Conservation (phyloP, 2,797 vertebrate species). For the Oreortyx pictus region DNA sequence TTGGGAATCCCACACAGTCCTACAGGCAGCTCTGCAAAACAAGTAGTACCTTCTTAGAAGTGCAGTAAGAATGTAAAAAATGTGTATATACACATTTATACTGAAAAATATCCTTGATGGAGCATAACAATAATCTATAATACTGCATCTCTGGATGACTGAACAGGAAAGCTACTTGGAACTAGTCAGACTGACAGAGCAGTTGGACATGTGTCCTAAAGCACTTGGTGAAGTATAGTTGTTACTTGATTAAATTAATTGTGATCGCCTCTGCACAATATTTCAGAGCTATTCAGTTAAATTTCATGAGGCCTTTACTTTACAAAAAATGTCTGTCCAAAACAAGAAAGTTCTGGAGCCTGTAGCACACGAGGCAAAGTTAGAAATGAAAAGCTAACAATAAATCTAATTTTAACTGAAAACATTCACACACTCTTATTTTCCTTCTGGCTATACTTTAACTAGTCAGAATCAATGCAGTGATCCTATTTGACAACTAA, state of each 20-base stretch:
- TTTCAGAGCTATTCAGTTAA: constrained; percentile 8
- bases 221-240: background rate
- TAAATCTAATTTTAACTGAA: background rate
- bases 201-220: background rate
- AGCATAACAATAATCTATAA: background rate
- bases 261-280: background rate
- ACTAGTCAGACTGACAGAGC: background rate
- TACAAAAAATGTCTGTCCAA: background rate
- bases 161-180: background rate
- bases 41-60: background rate
- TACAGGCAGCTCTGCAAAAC: background rate
- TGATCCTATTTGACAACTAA: background rate
- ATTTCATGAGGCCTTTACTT: background rate
- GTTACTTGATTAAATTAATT: constrained; percentile 19
- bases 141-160: background rate
- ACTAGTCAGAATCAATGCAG: background rate
- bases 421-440: background rate
- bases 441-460: background rate
- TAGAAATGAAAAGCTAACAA: background rate
- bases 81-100: background rate
- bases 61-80: background rate
- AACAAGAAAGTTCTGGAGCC: background rate
- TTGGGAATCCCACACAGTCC: background rate
- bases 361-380: background rate
- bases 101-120: background rate